Evolutionary conservation across 2,888 invertebrate genomes (phyloP).

Genomic region (Drosophila histrio): DNA sequence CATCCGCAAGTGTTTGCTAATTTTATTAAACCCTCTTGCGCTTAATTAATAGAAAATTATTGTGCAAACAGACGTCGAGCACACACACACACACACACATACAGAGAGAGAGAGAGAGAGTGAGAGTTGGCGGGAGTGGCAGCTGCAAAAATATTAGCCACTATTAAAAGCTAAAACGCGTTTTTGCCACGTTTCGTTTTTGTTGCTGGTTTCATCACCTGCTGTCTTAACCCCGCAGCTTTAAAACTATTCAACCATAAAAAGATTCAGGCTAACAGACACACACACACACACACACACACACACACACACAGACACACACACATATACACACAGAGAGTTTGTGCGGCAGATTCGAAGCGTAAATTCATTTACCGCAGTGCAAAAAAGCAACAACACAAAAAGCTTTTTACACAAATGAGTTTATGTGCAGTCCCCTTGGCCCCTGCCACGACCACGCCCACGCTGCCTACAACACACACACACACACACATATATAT

Average conservation of each 20-base stretch:
- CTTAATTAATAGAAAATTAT: slow-evolving; percentile 80
- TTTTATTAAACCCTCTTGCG: slow-evolving; percentile 76
- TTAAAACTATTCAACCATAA: slow-evolving; percentile 73
- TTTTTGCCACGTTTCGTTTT: slow-evolving; percentile 12
- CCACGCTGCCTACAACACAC: neutral
- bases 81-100: slow-evolving; percentile 29
- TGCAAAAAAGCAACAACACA: slow-evolving; percentile 41
- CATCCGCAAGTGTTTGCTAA: slow-evolving; percentile 72
- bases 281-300: slow-evolving; percentile 16
- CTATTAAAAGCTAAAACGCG: slow-evolving; percentile 60
- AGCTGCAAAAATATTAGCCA: slow-evolving; percentile 64
- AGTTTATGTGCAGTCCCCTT: slow-evolving; percentile 58
- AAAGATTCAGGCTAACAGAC: slow-evolving; percentile 52
- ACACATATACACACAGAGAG: slow-evolving; percentile 1
- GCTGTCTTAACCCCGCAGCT: slow-evolving; percentile 60
- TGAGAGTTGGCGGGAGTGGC: slow-evolving; percentile 12
- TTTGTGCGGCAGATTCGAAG: slow-evolving; percentile 44
- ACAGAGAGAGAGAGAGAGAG: neutral
- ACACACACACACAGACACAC: neutral
- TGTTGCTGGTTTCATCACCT: slow-evolving; percentile 47
- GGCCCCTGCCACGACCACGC: neutral
- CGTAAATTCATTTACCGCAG: slow-evolving; percentile 76
- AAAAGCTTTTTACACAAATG: slow-evolving; percentile 77
- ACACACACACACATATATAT: slow-evolving; percentile 8
- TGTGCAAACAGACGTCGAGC: slow-evolving; percentile 62